phyloP scores from a whole-genome alignment of 2,797 vertebrate species.

The Ciconia nigra region DNA sequence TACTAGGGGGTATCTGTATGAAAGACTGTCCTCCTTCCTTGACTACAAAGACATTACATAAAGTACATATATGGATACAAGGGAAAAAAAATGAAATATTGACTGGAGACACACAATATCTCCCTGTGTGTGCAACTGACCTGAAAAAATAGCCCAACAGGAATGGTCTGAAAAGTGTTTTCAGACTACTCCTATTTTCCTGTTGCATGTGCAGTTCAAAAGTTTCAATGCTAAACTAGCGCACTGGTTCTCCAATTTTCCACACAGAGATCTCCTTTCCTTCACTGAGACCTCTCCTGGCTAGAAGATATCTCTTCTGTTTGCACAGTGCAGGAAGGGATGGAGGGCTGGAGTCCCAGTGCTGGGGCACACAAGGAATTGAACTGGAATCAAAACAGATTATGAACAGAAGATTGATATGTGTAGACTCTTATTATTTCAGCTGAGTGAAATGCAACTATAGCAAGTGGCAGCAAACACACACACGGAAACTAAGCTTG shows the following conservation, averaged over 20 bases:
- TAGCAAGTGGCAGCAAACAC: background rate
- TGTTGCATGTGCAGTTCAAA: background rate
- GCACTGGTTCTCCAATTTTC: background rate
- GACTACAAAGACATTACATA: background rate
- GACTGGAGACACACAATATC: background rate
- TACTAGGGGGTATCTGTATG: background rate
- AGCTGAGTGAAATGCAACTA: background rate
- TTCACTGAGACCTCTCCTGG: background rate
- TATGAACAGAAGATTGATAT: background rate
- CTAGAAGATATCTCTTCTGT: background rate
- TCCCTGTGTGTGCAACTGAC: background rate
- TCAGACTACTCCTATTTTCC: background rate
- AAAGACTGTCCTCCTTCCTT: background rate
- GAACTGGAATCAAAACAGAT: background rate
- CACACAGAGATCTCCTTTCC: background rate
- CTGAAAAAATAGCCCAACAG: background rate
- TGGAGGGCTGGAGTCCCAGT: background rate
- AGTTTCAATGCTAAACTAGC: background rate
- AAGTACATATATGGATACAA: background rate
- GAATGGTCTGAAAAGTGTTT: background rate
- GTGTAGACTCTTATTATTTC: background rate
- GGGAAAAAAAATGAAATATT: background rate
- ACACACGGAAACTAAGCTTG: background rate
- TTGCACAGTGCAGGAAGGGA: background rate
- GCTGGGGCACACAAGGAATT: background rate